phyloP scores from a whole-genome alignment of 2,113 vertebrate genomes.

The Felis chaus region DNA sequence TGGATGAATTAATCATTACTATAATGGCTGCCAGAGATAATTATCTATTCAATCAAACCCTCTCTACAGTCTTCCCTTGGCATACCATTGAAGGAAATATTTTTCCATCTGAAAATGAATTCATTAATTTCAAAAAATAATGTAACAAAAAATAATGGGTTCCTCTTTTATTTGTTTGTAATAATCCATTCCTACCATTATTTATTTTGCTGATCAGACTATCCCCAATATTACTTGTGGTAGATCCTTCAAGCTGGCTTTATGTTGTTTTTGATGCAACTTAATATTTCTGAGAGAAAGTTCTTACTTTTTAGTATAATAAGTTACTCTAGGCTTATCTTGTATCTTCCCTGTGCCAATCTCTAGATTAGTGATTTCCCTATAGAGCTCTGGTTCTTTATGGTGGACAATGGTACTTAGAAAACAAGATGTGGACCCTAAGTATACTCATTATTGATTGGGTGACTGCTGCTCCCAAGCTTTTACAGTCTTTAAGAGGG shows the following conservation, averaged over 20 bases:
- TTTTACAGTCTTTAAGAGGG: neutral
- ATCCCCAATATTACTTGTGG: accelerated
- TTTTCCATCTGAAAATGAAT: neutral
- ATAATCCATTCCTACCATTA: neutral
- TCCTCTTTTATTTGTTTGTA: neutral
- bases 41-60: neutral
- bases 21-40: neutral
- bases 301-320: neutral
- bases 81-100: neutral
- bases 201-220: neutral
- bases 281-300: neutral
- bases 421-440: neutral
- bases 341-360: neutral
- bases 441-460: neutral
- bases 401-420: neutral
- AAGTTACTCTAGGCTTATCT: neutral
- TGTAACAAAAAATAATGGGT: neutral
- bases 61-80: neutral
- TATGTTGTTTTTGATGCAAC: neutral
- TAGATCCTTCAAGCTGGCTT: neutral
- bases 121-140: too few relatives aligned
- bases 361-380: neutral
- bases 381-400: neutral
- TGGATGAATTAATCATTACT: neutral
- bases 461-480: neutral